Evolutionary conservation across 2,113 vertebrate species (phyloP).

Genomic region (Leucosticte australis): DNA sequence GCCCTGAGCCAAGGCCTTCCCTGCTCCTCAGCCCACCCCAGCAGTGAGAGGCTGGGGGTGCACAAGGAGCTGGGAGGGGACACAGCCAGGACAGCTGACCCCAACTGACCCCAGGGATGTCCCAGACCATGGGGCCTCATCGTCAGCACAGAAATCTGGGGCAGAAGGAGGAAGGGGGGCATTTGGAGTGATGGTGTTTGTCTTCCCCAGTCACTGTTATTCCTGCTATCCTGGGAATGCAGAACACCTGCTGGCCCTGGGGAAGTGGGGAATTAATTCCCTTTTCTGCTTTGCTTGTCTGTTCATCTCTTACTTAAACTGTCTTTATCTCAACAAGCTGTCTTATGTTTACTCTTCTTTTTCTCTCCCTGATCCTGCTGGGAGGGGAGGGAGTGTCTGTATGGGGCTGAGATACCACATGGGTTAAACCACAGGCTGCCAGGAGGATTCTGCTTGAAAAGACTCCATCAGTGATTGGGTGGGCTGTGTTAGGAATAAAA

Average conservation of each 20-base stretch:
- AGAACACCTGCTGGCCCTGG: not conserved
- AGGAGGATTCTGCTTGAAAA: not conserved
- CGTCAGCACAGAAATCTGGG: not conserved
- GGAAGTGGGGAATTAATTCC: not conserved
- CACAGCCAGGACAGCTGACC: not conserved
- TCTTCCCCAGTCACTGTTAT: not conserved
- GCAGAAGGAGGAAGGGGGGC: accelerated
- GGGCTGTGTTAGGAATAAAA: not conserved
- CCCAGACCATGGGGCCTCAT: not conserved
- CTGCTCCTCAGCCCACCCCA: not conserved
- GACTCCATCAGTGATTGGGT: not conserved
- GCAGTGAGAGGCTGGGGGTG: not conserved
- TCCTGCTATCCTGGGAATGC: not conserved
- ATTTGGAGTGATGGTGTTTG: not conserved
- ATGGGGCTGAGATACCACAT: not conserved
- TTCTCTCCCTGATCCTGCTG: not conserved
- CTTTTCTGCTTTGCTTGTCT: not conserved
- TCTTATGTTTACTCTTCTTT: not conserved
- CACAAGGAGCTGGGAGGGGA: not conserved
- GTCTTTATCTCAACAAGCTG: not conserved
- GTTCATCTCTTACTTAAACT: not conserved
- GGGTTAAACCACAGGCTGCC: not conserved
- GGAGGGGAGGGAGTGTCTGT: not conserved
- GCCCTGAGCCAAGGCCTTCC: not conserved
- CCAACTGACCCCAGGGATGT: not conserved